These are phyloP conservation scores for Dendrocincla tyrannina DNA, from an alignment of 2,797 vertebrate species.

Conservation along the genomic window DNA sequence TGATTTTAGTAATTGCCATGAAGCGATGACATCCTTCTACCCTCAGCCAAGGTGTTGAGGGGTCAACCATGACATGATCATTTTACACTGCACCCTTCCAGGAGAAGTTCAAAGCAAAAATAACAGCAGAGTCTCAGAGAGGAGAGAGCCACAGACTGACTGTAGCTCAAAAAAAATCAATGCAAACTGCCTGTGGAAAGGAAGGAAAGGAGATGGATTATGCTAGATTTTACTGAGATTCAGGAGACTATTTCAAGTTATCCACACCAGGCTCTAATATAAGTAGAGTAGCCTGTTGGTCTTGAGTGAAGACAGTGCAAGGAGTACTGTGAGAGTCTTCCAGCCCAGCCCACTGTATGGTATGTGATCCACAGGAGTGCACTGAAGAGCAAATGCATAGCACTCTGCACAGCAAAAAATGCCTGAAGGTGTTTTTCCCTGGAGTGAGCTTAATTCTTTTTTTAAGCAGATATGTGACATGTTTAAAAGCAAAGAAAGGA, in stretches of 20 bases:
- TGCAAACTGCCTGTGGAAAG: background rate
- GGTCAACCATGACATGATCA: background rate
- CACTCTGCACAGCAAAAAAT: background rate
- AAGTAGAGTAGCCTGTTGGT: background rate
- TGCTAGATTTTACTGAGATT: background rate
- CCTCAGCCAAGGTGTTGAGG: background rate
- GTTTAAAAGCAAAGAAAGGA: background rate
- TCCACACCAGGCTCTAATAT: background rate
- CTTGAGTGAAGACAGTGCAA: background rate
- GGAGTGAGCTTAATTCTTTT: background rate
- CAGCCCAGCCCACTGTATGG: background rate
- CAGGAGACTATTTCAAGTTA: background rate
- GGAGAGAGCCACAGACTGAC: background rate
- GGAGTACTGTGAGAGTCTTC: background rate
- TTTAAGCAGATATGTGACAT: background rate
- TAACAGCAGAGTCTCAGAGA: background rate
- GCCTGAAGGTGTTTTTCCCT: background rate
- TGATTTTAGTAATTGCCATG: background rate
- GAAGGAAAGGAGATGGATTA: background rate
- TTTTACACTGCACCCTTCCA: background rate
- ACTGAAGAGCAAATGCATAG: background rate
- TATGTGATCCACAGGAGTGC: background rate
- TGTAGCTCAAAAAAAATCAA: background rate
- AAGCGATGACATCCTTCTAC: background rate
- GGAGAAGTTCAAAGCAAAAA: background rate